Conservation (phyloP, 2,888 invertebrate species). For the Tortrix viridana region DNA sequence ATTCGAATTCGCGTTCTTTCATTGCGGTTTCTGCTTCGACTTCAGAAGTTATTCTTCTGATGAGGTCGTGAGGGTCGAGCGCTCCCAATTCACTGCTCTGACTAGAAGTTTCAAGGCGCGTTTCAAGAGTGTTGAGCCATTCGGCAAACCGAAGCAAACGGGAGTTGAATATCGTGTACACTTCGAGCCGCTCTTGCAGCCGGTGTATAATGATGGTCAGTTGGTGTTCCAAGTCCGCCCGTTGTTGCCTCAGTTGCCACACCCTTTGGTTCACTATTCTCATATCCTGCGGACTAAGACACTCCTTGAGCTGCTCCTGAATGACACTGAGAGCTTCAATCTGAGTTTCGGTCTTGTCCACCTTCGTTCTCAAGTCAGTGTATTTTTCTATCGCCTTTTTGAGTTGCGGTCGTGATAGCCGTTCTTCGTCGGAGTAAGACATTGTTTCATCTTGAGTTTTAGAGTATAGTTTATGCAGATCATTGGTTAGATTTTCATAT, state of each 20-base stretch:
- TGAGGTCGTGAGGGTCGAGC: conserved; percentile 89
- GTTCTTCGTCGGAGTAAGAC: conserved; percentile 81
- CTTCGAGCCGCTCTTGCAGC: conserved; percentile 89
- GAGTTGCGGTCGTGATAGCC: conserved; percentile 85
- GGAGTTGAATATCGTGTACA: conserved; percentile 88
- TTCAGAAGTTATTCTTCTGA: conserved; percentile 89
- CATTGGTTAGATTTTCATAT: conserved; percentile 86
- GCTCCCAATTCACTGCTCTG: conserved; percentile 77
- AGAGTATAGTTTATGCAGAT: conserved; percentile 86
- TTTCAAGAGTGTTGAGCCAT: conserved; percentile 89
- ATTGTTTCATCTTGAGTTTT: conserved; percentile 86
- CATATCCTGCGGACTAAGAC: conserved; percentile 92
- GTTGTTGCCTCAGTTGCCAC: conserved; percentile 91
- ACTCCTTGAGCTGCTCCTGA: conserved; percentile 93
- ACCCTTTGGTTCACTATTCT: conserved; percentile 90
- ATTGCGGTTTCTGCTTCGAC: conserved; percentile 89
- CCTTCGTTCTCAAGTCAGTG: conserved; percentile 84
- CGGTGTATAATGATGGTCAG: conserved; percentile 88
- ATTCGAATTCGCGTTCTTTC: conserved; percentile 91
- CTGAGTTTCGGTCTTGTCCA: conserved; percentile 84
- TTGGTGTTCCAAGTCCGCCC: conserved; percentile 92
- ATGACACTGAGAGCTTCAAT: conserved; percentile 89
- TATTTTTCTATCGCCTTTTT: conserved; percentile 86
- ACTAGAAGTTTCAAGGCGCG: conserved; percentile 85
- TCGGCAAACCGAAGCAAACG: conserved; percentile 86